These are phyloP conservation scores for Heterotis niloticus DNA, from an alignment of 2,113 vertebrate species.

Conservation along the genomic window DNA sequence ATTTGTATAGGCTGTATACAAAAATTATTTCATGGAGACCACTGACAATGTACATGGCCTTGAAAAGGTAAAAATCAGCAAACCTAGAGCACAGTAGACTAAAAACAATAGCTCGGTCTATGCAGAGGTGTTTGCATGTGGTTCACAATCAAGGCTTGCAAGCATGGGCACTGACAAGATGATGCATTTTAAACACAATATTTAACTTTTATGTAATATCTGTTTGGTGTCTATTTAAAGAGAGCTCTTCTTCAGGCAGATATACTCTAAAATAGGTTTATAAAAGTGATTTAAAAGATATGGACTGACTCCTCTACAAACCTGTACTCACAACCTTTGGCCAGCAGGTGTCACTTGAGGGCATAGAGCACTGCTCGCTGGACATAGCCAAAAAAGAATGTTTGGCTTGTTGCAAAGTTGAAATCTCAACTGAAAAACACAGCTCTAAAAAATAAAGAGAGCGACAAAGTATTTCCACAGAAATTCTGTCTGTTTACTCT, in stretches of 20 bases:
- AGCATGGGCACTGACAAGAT: too few relatives aligned
- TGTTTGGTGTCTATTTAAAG: not conserved
- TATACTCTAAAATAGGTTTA: not conserved
- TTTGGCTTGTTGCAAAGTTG: not conserved
- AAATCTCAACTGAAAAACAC: not conserved
- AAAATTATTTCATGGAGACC: not conserved
- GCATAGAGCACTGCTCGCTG: not conserved
- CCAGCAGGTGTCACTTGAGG: conserved; percentile 22
- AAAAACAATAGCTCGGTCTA: too few relatives aligned
- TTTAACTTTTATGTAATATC: too few relatives aligned
- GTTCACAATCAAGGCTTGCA: too few relatives aligned
- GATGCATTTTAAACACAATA: too few relatives aligned
- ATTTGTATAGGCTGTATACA: not conserved
- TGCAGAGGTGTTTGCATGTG: too few relatives aligned
- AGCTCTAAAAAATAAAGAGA: not conserved
- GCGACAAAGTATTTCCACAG: not conserved
- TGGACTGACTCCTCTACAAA: not conserved
- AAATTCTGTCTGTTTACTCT: not conserved
- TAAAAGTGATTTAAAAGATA: not conserved
- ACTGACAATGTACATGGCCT: too few relatives aligned
- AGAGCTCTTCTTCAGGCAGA: not conserved
- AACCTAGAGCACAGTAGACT: too few relatives aligned
- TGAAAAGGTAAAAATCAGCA: too few relatives aligned
- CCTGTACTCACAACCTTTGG: not conserved
- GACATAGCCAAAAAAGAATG: not conserved